Base-by-base conservation (phyloP, 2,888 invertebrate species). In the Erebia ligea region DNA sequence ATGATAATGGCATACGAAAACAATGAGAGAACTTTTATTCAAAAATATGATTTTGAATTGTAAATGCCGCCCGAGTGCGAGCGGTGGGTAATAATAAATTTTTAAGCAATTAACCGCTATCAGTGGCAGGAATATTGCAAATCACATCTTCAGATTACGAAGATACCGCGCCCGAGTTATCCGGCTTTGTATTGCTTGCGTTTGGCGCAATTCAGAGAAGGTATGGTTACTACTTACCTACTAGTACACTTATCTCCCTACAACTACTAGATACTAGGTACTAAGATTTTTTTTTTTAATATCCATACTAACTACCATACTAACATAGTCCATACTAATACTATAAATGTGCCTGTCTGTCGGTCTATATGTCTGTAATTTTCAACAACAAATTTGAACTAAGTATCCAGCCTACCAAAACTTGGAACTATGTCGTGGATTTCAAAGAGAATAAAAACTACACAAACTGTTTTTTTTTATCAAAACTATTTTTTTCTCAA, bases 101-200 rank as follows among this genome's bases (percentile, higher is more conserved):
- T 77, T 72, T 81, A 82, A 82, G 82, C 84, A 87, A 88, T 86
- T 86, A 87, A 83, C 79, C 77, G 77, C 76, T 79, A 83, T 80
- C 79, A 73, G 75, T 78, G 80, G 82, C 79, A 82, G 81, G 79
- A 82, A 80, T 84, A 85, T 87, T 90, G 89, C 89, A 86, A 91
- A 91, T 90, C 88, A 87, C 86, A 90, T 85, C 86, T 84, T 79
- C 77, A 87, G 90, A 90, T 90, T 86, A 84, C 83, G 84, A 83
- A 88, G 89, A 90, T 87, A 89, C 83, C 86, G 84, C 80, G 86
- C 86, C 90, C 88, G 90, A 91, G 90, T 87, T 81, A 83, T 81
- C 80, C 80, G 80, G 85, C 84, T 85, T 84, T 86, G 88, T 88
- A 84, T 83, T 82, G 79, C 79, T 81, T 76, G 75, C 10, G 80